Base-by-base conservation (phyloP, 1,140 invertebrate species). In the Brachionus rubens region DNA sequence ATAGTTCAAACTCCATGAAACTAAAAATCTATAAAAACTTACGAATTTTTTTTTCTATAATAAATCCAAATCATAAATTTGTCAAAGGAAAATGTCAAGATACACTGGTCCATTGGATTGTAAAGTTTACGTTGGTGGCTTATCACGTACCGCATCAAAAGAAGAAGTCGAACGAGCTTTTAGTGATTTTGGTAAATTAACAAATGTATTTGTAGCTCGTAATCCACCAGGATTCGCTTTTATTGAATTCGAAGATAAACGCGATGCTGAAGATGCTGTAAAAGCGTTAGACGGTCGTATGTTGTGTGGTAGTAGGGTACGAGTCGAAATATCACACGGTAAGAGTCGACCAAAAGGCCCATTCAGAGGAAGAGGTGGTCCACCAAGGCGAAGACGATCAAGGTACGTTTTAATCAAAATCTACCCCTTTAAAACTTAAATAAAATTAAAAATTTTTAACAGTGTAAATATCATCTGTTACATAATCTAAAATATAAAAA, bases 111-210 rank as follows among this genome's bases (percentile, higher is more conserved):
- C 67, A 33, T 9, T 70, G 1, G 95, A 97, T 82, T 92, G 92
- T 80, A 98, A 98, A 85, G 90, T 98, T 9, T 98, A 98, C 84
- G 93, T 98, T 26, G 96, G 96, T 41, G 94, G 97, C 87, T 87
- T 98, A 43, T 80, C 85, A 4, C 78, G 81, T 70, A 82, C 84
- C 78, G 83, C 82, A 1, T 80, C 80, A 43, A 83, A 85, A 54
- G 82, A 84, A 72, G 84, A 86, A 72, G 36, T 86, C 40, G 84
- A 85, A 62, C 91, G 94, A 85, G 91, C 92, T 7, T 98, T 98
- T 84, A 90, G 91, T 65, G 92, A 95, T 80, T 98, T 96, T 84
- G 96, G 96, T 3, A 90, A 91, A 30, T 85, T 98, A 77, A 89
- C 91, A 78, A 96, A 93, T 86, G 93, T 97, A 19, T 96, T 92